These are phyloP conservation scores for Apodemia duryi DNA, from an alignment of 2,888 invertebrate genomes.

Conservation along the genomic window DNA sequence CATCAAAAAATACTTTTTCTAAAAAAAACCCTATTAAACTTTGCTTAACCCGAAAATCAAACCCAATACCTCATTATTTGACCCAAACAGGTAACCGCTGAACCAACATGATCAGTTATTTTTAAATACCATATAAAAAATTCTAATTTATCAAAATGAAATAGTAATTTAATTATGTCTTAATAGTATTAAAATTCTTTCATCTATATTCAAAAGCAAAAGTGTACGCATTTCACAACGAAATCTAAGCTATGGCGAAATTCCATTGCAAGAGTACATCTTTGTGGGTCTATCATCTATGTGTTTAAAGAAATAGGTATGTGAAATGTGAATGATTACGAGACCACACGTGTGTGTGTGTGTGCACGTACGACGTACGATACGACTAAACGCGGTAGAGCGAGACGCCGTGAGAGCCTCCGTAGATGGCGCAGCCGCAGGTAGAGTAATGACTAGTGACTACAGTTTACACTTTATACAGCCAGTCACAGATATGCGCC, in stretches of 20 bases:
- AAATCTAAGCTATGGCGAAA: constrained; percentile 9
- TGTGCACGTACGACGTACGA: constrained; percentile 42
- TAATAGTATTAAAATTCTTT: no score
- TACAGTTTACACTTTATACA: constrained; percentile 25
- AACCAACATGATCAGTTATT: no score
- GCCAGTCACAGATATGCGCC: constrained; percentile 58
- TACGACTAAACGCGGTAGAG: constrained; percentile 53
- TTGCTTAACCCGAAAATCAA: no score
- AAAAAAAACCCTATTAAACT: no score
- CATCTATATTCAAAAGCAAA: constrained; percentile 8
- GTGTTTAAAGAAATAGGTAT: not conserved
- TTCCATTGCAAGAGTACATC: not conserved
- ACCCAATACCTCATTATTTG: no score
- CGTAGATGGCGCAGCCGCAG: constrained; percentile 49
- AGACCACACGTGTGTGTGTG: constrained; percentile 26
- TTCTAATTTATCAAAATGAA: no score
- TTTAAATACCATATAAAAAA: no score
- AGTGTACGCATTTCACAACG: constrained; percentile 1
- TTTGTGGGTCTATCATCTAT: constrained; percentile 8
- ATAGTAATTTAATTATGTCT: no score
- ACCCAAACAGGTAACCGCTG: no score
- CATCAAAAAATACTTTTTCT: no score
- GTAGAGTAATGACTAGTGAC: constrained; percentile 32
- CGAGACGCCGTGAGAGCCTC: constrained; percentile 56
- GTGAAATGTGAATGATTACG: constrained; percentile 21